Percentiles rank a stretch among this genome's conserved stretches.
Conservation (phyloP, 2,888 invertebrate genomes). For the Pristionchus arcanus region DNA sequence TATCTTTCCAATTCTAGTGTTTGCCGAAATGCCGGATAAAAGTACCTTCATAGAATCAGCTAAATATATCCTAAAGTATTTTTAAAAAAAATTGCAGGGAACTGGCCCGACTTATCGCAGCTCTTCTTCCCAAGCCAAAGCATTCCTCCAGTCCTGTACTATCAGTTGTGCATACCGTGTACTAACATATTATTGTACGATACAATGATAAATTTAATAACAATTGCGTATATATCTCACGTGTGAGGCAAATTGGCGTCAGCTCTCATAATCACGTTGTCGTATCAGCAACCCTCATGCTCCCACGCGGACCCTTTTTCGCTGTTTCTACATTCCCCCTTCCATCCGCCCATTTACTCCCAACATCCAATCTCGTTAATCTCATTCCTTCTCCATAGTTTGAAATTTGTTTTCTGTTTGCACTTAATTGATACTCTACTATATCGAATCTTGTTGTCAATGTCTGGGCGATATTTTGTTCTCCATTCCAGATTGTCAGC, state of each 20-base stretch:
- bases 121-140: neutral
- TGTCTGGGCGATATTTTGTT: no score
- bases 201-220: neutral
- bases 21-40: no score
- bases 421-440: no score
- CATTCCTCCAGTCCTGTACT: neutral
- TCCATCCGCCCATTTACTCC: neutral
- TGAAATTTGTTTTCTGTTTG: no score
- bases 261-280: neutral
- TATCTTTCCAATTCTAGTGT: no score
- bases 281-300: neutral
- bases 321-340: neutral
- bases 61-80: no score
- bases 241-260: neutral
- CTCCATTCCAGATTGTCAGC: no score
- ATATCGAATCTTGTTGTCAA: no score
- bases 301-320: neutral
- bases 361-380: constrained; percentile 8
- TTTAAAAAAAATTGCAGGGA: neutral
- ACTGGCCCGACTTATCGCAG: neutral
- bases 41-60: no score
- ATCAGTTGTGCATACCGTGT: neutral
- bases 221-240: neutral
- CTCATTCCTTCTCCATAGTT: neutral
- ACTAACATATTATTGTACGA: neutral